These are phyloP conservation scores for rat (Rattus norvegicus) DNA, from an alignment of 2,113 vertebrate genomes.

Conservation along the genomic window DNA sequence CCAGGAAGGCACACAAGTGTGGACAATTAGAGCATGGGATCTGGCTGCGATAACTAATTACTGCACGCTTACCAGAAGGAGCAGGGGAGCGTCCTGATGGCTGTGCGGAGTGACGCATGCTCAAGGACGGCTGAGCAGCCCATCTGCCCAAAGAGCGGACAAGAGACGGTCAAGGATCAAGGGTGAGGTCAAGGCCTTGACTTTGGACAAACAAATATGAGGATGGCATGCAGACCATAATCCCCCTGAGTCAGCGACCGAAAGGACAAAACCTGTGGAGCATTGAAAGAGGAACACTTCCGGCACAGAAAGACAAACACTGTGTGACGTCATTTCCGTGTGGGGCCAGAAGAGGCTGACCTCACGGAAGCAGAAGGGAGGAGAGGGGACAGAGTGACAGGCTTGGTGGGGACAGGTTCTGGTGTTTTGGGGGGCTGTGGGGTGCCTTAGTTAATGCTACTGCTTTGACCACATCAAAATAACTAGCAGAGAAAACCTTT, in stretches of 20 bases:
- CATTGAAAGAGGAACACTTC: background rate
- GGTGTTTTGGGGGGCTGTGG: background rate
- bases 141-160: background rate
- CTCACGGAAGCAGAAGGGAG: background rate
- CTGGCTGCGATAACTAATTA: background rate
- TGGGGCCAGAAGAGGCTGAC: background rate
- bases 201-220: conserved; percentile 19
- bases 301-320: background rate
- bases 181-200: background rate
- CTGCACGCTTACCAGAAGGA: background rate
- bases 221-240: background rate
- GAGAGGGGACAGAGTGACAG: background rate
- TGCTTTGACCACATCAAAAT: background rate
- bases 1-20: background rate
- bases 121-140: background rate
- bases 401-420: too few species aligned
- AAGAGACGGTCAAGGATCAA: background rate
- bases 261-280: too few species aligned
- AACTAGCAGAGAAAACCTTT: background rate
- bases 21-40: background rate
- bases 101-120: background rate
- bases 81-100: background rate
- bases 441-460: background rate
- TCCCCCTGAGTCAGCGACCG: background rate
- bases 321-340: background rate